phyloP scores from a whole-genome alignment of 64 coral and sea anemone species.

The Montipora efflorescens region DNA sequence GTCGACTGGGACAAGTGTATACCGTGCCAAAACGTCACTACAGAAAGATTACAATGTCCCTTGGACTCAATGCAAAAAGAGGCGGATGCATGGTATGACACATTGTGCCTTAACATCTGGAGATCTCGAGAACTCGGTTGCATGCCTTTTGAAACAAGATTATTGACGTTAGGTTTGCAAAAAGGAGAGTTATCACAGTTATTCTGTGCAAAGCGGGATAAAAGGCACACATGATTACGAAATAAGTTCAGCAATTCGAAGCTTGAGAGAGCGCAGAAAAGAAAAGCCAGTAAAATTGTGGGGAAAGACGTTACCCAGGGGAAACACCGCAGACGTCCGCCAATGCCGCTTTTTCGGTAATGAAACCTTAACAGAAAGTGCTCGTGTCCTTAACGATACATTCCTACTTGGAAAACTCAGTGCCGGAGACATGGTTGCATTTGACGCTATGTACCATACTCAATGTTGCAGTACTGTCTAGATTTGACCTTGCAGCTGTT shows the following conservation, averaged over 20 bases:
- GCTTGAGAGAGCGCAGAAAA: no score
- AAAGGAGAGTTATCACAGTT: neutral
- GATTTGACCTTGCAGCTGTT: neutral
- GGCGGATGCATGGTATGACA: neutral
- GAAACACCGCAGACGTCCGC: no score
- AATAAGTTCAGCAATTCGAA: no score
- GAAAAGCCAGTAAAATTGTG: no score
- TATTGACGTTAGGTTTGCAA: neutral
- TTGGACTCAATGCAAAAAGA: neutral
- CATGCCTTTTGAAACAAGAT: neutral
- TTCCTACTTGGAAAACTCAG: no score
- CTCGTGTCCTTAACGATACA: no score
- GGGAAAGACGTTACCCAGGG: no score
- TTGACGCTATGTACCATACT: no score
- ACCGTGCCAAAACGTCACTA: neutral
- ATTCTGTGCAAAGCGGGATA: neutral
- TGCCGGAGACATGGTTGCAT: no score
- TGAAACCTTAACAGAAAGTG: no score
- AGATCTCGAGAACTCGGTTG: neutral
- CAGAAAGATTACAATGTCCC: neutral
- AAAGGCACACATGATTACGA: neutral
- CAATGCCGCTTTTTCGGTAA: no score
- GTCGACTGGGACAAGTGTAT: neutral
- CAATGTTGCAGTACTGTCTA: neutral
- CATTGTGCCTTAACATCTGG: neutral